A percentile compares a stretch with the other conserved stretches of the same genome.
These are phyloP conservation scores for Chrysomela aeneicollis DNA, from an alignment of 2,888 invertebrate genomes.

Conservation along the genomic window DNA sequence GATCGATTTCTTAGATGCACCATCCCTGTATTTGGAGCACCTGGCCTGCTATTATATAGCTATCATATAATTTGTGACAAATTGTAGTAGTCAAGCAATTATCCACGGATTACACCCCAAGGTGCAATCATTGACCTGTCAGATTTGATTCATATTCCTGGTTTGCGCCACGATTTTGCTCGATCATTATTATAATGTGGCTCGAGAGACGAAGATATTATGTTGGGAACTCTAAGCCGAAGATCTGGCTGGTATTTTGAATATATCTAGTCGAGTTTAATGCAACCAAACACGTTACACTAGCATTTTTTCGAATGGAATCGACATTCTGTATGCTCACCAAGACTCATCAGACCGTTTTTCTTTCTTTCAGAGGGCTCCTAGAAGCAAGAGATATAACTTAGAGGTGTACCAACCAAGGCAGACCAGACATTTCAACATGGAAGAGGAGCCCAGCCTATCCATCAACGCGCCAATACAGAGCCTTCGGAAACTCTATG, in stretches of 20 bases:
- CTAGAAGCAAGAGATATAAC: constrained; percentile 43
- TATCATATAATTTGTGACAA: background rate
- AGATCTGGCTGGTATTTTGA: too few species aligned
- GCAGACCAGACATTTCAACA: constrained; percentile 28
- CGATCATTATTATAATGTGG: background rate
- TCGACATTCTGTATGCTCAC: background rate
- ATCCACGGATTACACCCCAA: background rate
- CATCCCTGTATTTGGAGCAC: background rate
- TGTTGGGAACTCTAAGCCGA: too few species aligned
- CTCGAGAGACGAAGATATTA: background rate
- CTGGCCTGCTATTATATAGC: background rate
- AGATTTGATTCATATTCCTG: constrained; percentile 3
- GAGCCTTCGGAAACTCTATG: constrained; percentile 42
- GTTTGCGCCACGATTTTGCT: background rate
- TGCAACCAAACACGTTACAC: too few species aligned
- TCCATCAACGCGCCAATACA: constrained; percentile 49
- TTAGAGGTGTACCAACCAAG: constrained; percentile 28
- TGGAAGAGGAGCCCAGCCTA: constrained; percentile 40
- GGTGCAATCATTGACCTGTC: background rate
- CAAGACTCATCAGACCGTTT: constrained; percentile 4
- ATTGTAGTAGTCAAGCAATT: background rate
- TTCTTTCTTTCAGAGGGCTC: constrained; percentile 38
- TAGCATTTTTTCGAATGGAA: too few species aligned
- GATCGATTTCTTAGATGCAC: background rate
- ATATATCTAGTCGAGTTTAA: too few species aligned